Base-by-base conservation (phyloP, 2,888 invertebrate species). In the Ctenicera cuprea region DNA sequence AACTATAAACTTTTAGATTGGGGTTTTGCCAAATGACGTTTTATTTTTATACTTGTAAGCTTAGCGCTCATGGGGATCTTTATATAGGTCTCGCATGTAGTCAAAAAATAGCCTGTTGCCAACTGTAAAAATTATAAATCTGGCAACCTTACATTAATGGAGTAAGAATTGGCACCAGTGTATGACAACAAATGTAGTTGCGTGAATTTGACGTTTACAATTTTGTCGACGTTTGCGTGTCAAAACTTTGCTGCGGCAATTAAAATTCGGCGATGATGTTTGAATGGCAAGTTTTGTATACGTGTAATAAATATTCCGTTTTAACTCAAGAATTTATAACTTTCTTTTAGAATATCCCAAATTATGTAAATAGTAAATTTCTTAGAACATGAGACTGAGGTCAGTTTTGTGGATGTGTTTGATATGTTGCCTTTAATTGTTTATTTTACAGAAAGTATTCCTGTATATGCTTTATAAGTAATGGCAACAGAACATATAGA, bases 371-470 rank as follows among this genome's bases (percentile, higher is more conserved):
- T 14, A 41, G 1, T 33, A 33, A 33, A 33, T 9, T 33, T 33
- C 33, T 8, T 41, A 7, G 43, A 62, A 38, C 62, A 62, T 62
- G 62, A 62, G 22, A 62, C 45, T 62, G 43, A 62, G 62, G 62
- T 62, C 33, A 45, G 62, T 62, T 59, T 59, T 14, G 20, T 52
- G 1, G 4, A 5, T n/a, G 3, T n/a, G 3, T 5, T 22, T n/a
- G 8, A 26, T 54, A 9, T 52, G 4, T 54, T 22, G 14, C 12
- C 26, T n/a, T 8, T 26, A 18, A 9, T 11, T 3, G 9, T 30
- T 45, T 62, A 30, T 43, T 4, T 62, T 62, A 45, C 45, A 59
- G 59, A 59, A 26, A 62, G 26, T 45, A 45, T 62, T 62, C 20
- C 43, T 20, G 22, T 11, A 41, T 4, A 0, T 20, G 11, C 43